phyloP scores from a whole-genome alignment of 2,113 vertebrate genomes.

The Acinonyx jubatus region DNA sequence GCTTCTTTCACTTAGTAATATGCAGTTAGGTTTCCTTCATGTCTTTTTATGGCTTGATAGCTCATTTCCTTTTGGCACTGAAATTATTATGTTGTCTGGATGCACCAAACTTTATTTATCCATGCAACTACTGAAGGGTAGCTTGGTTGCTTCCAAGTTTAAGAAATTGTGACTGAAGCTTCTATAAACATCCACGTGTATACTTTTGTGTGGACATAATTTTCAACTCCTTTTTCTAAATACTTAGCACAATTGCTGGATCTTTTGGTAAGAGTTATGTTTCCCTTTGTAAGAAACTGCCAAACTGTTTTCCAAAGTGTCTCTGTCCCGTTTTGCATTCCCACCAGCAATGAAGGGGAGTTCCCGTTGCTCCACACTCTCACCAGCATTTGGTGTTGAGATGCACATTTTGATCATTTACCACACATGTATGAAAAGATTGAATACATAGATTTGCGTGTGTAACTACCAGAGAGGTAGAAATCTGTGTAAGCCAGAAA shows the following conservation, averaged over 20 bases:
- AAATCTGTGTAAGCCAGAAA: conserved; percentile 1
- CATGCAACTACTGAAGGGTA: neutral
- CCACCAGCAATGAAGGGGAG: neutral
- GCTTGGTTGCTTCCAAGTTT: neutral
- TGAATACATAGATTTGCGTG: neutral
- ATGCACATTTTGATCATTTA: neutral
- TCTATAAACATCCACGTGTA: neutral
- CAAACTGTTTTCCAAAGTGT: neutral
- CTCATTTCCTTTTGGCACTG: neutral
- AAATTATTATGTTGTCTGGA: neutral
- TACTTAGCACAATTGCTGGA: neutral
- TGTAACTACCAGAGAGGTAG: neutral
- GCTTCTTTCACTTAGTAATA: neutral
- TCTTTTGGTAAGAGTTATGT: neutral
- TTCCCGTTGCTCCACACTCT: neutral
- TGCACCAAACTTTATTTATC: neutral
- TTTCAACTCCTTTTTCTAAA: neutral
- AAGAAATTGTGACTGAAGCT: neutral
- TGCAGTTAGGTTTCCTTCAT: neutral
- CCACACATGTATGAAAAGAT: neutral
- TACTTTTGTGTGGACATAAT: neutral
- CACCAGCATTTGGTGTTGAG: neutral
- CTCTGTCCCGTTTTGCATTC: neutral
- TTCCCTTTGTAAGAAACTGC: neutral
- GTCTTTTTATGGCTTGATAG: neutral